Base-by-base conservation (phyloP, 2,888 invertebrate genomes). In the Bedellia somnulentella region DNA sequence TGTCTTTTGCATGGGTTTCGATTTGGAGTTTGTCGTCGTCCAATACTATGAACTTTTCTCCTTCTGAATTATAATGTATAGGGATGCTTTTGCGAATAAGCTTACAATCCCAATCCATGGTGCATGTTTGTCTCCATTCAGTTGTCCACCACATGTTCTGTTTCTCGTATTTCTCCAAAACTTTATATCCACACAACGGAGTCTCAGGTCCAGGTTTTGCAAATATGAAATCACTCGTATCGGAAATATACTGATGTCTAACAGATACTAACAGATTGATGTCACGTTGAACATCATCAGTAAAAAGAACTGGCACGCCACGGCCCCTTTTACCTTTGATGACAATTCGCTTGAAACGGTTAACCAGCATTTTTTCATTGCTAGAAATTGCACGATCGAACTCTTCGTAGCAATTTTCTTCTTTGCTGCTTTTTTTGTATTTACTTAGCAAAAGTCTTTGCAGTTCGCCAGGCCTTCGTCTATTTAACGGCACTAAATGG, bases 251-350 rank as follows among this genome's bases (percentile, higher is more conserved):
- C 15, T 24, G 30, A 11, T 10, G 3, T 27, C 34, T 30, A 2
- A 33, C 3, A 2, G 33, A 33, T 12, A 37, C 9, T 14, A 39
- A 32, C 27, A 33, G 18, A 15, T 36, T 15, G 10, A 36, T 32
- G 16, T 37, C 33, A n/a, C 38, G 27, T 34, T 38, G 38, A 25
- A 39, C 43, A 14, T 48, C 45, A 33, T 32, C 25, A 34, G 22
- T 46, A 39, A 48, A 46, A n/a, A 47, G 16, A 15, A 49, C 43
- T 5, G 45, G 45, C 4, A 48, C 44, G 8, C 46, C 47, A 2
- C 45, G 34, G 2, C 39, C 41, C 5, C 43, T 29, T 37, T 46
- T 46, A 8, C 44, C 47, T 29, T 44, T 35, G 30, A 45, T 43
- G 3, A 44, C 46, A 34, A 47, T 32, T 22, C 41, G 13, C 39